Conservation (phyloP, 2,888 invertebrate species). For the Malthinus flaveolus region DNA sequence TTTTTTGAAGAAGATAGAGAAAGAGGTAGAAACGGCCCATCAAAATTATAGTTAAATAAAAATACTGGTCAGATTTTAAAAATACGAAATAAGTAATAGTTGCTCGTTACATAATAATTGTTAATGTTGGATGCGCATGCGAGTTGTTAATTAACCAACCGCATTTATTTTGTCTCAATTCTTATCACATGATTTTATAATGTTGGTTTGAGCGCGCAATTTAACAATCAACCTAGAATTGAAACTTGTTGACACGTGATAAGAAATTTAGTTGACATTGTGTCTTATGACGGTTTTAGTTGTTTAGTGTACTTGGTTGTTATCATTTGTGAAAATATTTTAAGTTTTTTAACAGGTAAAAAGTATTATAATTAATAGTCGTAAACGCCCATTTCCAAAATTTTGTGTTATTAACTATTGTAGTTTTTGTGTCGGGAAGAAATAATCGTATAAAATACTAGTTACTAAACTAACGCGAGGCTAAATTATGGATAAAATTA, state of each 20-base stretch:
- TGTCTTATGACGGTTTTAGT: constrained; percentile 5
- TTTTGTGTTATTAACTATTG: too few species aligned
- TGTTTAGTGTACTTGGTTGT: constrained; percentile 1
- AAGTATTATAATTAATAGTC: neutral
- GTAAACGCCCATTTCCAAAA: too few species aligned
- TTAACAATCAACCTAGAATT: constrained; percentile 28
- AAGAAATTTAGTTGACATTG: constrained; percentile 28
- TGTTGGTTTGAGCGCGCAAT: constrained; percentile 23
- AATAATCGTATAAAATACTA: too few species aligned
- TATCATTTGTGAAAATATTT: neutral
- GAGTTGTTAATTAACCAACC: constrained; percentile 1
- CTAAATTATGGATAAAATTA: too few species aligned
- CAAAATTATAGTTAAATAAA: too few species aligned
- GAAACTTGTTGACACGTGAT: constrained; percentile 25
- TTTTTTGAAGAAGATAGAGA: too few species aligned
- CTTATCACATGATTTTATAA: constrained; percentile 8
- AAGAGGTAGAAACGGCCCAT: too few species aligned
- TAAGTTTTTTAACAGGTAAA: neutral
- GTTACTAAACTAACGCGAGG: too few species aligned
- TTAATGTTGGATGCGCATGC: constrained; percentile 8
- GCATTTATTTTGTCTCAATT: constrained; percentile 5
- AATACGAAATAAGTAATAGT: too few species aligned
- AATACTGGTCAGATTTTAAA: too few species aligned
- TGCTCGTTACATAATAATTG: too few species aligned
- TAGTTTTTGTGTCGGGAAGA: too few species aligned